phyloP scores from a whole-genome alignment of 37 sponge, comb jelly and placozoan species.

The Aplysina aerophoba region DNA sequence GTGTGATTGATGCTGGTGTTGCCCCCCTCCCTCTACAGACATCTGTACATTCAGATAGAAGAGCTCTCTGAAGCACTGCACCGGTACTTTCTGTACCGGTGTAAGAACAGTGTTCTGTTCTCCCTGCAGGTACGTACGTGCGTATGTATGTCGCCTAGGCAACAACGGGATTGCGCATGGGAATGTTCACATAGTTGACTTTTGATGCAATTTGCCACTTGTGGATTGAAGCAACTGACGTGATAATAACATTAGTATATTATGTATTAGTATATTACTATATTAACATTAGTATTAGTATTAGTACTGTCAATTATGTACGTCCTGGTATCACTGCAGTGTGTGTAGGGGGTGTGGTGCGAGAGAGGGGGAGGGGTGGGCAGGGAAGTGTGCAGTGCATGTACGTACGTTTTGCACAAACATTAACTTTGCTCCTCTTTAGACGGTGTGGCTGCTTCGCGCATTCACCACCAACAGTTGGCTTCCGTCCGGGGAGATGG shows the following conservation, averaged over 20 bases:
- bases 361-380: no score
- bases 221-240: no score
- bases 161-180: no score
- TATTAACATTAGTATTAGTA: neutral
- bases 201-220: no score
- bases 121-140: constrained; percentile 74
- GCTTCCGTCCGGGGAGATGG: constrained; percentile 65
- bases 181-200: no score
- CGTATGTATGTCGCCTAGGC: neutral
- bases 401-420: constrained; percentile 13
- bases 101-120: constrained; percentile 72
- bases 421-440: neutral
- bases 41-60: constrained; percentile 89
- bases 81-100: constrained; percentile 80
- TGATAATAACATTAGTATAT: no score
- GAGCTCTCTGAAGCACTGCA: constrained; percentile 75
- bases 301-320: neutral
- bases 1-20: neutral
- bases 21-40: constrained; percentile 35
- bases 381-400: no score
- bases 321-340: neutral
- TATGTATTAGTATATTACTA: neutral
- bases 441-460: constrained; percentile 82
- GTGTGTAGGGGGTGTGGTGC: constrained; percentile 15
- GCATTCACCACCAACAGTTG: constrained; percentile 77